These are phyloP conservation scores for Holacanthus passer DNA, from an alignment of 2,113 vertebrate genomes.

Conservation along the genomic window DNA sequence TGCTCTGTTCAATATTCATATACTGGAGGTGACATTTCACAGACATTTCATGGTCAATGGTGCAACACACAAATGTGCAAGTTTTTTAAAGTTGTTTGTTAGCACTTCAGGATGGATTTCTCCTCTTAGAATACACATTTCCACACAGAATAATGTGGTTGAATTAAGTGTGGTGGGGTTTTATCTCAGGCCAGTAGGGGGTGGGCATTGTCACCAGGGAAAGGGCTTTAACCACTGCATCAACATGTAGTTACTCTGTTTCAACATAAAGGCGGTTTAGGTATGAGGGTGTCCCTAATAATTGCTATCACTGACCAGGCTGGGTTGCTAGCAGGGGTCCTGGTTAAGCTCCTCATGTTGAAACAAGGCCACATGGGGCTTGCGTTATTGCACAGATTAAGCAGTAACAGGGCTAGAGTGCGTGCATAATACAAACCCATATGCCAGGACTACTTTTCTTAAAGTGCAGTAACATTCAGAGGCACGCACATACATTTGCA, in stretches of 20 bases:
- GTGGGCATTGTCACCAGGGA: conserved; percentile 29
- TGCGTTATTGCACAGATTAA: conserved; percentile 66
- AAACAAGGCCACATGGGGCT: conserved; percentile 64
- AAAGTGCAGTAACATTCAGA: conserved; percentile 1
- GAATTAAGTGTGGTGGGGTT: conserved; percentile 13
- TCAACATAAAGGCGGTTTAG: conserved; percentile 8
- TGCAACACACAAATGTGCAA: not conserved
- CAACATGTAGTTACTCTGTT: not conserved
- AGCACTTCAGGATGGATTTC: not conserved
- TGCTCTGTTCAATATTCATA: not conserved
- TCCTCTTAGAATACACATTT: not conserved
- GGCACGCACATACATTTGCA: not conserved
- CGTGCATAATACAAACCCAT: conserved; percentile 36
- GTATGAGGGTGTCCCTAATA: conserved; percentile 36
- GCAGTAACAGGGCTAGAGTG: conserved; percentile 49
- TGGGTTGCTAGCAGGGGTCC: conserved; percentile 49
- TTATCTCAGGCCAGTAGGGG: conserved; percentile 60
- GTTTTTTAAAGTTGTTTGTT: no score
- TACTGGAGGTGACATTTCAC: no score
- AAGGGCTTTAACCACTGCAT: conserved; percentile 3
- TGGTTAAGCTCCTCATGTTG: conserved; percentile 70
- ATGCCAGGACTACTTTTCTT: conserved; percentile 17
- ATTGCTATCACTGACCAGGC: conserved; percentile 36
- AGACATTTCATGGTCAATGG: not conserved
- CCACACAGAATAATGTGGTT: not conserved